Evolutionary conservation across 2,888 invertebrate genomes (phyloP).

Genomic region (Scelioninae gen. 1): DNA sequence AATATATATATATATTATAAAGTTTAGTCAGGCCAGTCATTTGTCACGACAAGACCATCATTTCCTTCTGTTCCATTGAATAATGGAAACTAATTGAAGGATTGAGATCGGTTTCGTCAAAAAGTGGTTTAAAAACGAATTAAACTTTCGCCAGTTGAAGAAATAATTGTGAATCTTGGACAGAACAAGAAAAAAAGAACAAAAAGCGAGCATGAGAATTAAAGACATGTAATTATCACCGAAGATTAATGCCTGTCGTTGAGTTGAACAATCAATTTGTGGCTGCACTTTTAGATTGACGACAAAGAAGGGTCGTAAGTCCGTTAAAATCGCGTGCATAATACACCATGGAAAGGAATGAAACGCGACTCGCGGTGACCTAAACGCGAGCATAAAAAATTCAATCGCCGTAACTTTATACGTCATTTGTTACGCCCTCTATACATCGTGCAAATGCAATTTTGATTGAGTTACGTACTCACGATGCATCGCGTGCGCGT

Average conservation of each 20-base stretch:
- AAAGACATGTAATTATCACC: conserved; percentile 40
- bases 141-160: not conserved
- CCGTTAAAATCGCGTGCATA: conserved; percentile 56
- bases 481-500: conserved; percentile 20
- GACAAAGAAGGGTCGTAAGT: conserved; percentile 31
- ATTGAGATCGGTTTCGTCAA: not conserved
- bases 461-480: too few species aligned
- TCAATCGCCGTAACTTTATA: too few species aligned
- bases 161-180: conserved; percentile 9
- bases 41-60: too few species aligned
- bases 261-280: conserved; percentile 51
- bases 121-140: too few species aligned
- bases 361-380: too few species aligned
- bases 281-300: conserved; percentile 38
- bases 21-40: not conserved
- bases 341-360: conserved; percentile 28
- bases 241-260: conserved; percentile 49
- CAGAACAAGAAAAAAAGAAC: not conserved
- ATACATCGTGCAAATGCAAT: too few species aligned
- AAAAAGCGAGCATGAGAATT: conserved; percentile 16
- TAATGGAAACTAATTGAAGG: not conserved
- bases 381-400: too few species aligned
- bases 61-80: not conserved
- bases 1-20: too few species aligned
- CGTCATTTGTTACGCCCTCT: too few species aligned